Evolutionary conservation across 2,888 invertebrate species (phyloP).

Genomic region (Pyralis farinalis): DNA sequence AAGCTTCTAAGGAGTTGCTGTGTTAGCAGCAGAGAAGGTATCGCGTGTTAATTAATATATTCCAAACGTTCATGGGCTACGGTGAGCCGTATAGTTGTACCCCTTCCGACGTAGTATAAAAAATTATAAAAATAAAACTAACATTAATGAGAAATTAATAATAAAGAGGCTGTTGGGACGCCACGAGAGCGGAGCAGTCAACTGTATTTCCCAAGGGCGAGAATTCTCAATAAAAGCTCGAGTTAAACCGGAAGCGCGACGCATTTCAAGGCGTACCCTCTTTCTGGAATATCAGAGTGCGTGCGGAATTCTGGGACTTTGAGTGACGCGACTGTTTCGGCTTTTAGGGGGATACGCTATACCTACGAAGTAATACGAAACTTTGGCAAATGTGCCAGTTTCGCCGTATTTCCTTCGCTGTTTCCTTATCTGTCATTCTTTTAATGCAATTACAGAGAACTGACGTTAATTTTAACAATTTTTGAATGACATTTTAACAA

Average conservation of each 20-base stretch:
- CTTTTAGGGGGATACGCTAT: constrained; percentile 32
- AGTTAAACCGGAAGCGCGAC: constrained; percentile 29
- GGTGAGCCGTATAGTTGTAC: no score
- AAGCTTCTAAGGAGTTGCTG: no score
- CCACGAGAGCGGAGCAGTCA: constrained; percentile 28
- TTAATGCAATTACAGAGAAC: not conserved
- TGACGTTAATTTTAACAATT: no score
- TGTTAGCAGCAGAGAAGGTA: no score
- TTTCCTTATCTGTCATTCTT: not conserved
- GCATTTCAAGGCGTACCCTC: constrained; percentile 40
- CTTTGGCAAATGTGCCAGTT: constrained; percentile 4
- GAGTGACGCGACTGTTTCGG: constrained; percentile 42
- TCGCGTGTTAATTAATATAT: no score
- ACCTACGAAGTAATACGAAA: constrained; percentile 6
- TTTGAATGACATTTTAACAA: no score
- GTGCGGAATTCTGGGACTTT: constrained; percentile 47
- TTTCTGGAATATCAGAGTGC: constrained; percentile 44
- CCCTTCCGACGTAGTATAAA: no score
- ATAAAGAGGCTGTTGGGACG: constrained; percentile 25
- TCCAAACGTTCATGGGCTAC: no score
- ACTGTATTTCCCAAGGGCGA: constrained; percentile 39
- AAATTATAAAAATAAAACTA: no score
- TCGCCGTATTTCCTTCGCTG: not conserved
- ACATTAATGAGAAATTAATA: constrained; percentile 27
- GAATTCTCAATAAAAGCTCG: constrained; percentile 42